These are phyloP conservation scores for Apodemia zela DNA, from an alignment of 2,888 invertebrate genomes.

Conservation along the genomic window DNA sequence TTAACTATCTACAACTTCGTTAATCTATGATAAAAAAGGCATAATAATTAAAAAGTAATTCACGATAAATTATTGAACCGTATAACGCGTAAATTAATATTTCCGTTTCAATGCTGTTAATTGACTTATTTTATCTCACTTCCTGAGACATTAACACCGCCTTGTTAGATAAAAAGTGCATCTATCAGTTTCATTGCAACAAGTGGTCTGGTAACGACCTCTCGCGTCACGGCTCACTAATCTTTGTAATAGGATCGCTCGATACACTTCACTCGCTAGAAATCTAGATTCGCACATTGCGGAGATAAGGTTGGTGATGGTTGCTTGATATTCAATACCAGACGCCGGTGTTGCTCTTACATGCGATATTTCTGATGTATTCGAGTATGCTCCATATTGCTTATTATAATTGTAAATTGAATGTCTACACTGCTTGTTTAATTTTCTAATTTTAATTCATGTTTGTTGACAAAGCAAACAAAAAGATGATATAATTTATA, in stretches of 20 bases:
- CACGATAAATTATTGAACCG: neutral
- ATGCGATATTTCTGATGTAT: slow-evolving; percentile 18
- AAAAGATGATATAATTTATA: too few relatives aligned
- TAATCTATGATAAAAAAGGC: too few relatives aligned
- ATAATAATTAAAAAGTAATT: neutral
- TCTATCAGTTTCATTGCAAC: slow-evolving; percentile 15
- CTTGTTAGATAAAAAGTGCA: slow-evolving; percentile 2
- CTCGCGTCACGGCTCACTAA: slow-evolving; percentile 35
- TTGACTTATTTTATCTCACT: slow-evolving; percentile 17
- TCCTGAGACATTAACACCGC: slow-evolving; percentile 4
- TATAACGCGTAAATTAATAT: neutral
- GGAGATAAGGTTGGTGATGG: slow-evolving; percentile 18
- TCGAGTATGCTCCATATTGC: neutral
- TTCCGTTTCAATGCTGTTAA: slow-evolving; percentile 11
- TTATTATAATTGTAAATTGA: neutral
- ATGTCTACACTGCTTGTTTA: neutral
- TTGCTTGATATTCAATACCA: slow-evolving; percentile 32
- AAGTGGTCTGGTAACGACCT: slow-evolving; percentile 32
- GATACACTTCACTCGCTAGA: slow-evolving; percentile 39
- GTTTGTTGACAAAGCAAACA: neutral
- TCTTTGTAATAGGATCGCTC: slow-evolving; percentile 36
- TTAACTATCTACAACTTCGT: too few relatives aligned
- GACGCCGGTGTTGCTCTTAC: slow-evolving; percentile 25
- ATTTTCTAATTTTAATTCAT: neutral
- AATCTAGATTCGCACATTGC: slow-evolving; percentile 31